phyloP scores from a whole-genome alignment of 35 echinoderm and acorn worm species.

The Eucidaris tribuloides region DNA sequence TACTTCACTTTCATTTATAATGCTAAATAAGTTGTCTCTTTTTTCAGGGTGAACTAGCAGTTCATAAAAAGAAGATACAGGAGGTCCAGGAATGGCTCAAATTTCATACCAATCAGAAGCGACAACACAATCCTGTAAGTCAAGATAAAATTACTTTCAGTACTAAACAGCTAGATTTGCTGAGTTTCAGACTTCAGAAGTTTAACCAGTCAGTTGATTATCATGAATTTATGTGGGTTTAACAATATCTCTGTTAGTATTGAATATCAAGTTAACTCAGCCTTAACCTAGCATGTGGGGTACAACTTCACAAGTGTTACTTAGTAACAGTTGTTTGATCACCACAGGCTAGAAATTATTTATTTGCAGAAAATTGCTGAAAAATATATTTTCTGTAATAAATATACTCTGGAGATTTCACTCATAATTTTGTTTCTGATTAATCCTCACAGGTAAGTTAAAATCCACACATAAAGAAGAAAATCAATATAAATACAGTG shows the following conservation, averaged over 20 bases:
- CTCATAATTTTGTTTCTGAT: too few species aligned
- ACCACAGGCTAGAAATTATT: too few species aligned
- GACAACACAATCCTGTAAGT: neutral
- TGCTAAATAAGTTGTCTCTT: too few species aligned
- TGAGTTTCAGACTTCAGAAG: neutral
- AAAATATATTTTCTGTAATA: too few species aligned
- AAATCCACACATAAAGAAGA: too few species aligned
- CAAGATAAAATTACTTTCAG: neutral
- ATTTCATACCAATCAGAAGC: slow-evolving; percentile 44
- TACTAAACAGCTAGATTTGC: neutral
- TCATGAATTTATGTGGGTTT: neutral
- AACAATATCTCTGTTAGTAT: neutral
- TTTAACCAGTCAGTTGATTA: neutral
- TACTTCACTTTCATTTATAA: too few species aligned
- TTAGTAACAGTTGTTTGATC: too few species aligned
- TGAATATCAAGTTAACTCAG: neutral
- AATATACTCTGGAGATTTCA: too few species aligned
- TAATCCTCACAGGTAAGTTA: too few species aligned
- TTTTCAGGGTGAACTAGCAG: slow-evolving; percentile 81
- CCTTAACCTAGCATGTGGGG: neutral
- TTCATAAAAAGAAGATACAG: slow-evolving; percentile 94
- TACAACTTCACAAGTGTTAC: neutral
- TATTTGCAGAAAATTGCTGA: too few species aligned
- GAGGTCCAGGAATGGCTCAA: slow-evolving; percentile 88
- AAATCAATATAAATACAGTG: too few species aligned